Percentiles rank a stretch among this genome's conserved stretches.
Evolutionary conservation across 2,113 vertebrate genomes (phyloP).

Genomic region (Thunnus maccoyii): DNA sequence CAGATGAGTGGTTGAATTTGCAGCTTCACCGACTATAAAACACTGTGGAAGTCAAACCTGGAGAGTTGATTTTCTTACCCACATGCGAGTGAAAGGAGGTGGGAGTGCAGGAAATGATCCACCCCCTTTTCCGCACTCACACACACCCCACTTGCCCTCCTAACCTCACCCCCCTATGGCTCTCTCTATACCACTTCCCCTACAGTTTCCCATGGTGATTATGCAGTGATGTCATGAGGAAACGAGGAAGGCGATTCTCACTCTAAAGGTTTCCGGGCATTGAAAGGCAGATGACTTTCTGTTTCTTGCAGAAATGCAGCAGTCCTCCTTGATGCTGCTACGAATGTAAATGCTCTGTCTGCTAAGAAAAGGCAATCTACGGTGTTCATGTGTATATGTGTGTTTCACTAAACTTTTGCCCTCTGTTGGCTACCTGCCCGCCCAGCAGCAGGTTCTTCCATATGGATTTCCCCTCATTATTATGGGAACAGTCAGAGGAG

Average conservation of each 20-base stretch:
- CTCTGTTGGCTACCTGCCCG: constrained; percentile 31
- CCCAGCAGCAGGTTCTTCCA: constrained; percentile 17
- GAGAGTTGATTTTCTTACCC: constrained; percentile 1
- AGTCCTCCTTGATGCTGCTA: neutral
- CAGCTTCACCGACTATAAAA: neutral
- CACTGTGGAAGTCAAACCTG: neutral
- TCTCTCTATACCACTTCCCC: constrained; percentile 62
- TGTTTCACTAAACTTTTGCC: constrained; percentile 44
- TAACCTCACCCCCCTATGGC: constrained; percentile 21
- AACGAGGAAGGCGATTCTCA: constrained; percentile 38
- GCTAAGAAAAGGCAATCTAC: neutral
- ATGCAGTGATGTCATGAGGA: constrained; percentile 63
- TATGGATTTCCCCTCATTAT: constrained; percentile 51
- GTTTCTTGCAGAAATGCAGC: constrained; percentile 14
- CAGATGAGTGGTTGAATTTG: neutral
- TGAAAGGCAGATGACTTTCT: constrained; percentile 54
- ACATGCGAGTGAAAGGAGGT: constrained; percentile 24
- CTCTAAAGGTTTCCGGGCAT: constrained; percentile 65
- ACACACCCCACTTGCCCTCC: constrained; percentile 41
- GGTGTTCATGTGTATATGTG: neutral
- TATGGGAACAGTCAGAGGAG: constrained; percentile 39
- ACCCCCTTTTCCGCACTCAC: constrained; percentile 28
- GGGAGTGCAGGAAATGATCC: constrained; percentile 53
- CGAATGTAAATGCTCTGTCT: neutral
- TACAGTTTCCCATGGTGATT: constrained; percentile 61